These are phyloP conservation scores for Melanostoma scalare DNA, from an alignment of 2,888 invertebrate genomes.

Conservation along the genomic window DNA sequence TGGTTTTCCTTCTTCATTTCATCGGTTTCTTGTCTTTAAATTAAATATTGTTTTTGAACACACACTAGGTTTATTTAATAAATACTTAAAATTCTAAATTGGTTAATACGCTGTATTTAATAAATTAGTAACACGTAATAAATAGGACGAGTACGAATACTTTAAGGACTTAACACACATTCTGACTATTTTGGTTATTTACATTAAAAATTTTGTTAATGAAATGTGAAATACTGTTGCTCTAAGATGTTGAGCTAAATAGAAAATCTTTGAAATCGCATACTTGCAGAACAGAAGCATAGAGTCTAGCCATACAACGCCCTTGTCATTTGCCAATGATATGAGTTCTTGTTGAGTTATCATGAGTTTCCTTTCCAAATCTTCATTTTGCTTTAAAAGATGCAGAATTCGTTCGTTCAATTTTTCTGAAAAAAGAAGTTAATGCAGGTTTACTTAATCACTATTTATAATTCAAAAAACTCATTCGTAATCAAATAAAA, in stretches of 20 bases:
- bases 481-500: no score
- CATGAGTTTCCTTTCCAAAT: constrained; percentile 77
- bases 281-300: constrained; percentile 82
- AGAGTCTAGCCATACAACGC: constrained; percentile 80
- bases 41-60: constrained; percentile 68
- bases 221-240: constrained; percentile 60
- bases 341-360: constrained; percentile 78
- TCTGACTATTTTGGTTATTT: constrained; percentile 30
- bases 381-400: constrained; percentile 78
- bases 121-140: constrained; percentile 61
- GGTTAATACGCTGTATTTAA: constrained; percentile 38
- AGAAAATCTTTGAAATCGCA: constrained; percentile 74
- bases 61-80: constrained; percentile 46
- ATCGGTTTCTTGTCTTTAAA: constrained; percentile 80
- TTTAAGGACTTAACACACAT: constrained; percentile 28
- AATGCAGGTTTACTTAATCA: neutral
- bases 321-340: constrained; percentile 78
- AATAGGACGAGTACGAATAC: constrained; percentile 37
- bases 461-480: no score
- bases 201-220: constrained; percentile 56
- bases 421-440: constrained; percentile 76
- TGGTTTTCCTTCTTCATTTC: constrained; percentile 80
- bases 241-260: constrained; percentile 64
- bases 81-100: constrained; percentile 42
- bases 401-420: constrained; percentile 79